Evolutionary conservation across 2,797 vertebrate species (phyloP).

Genomic region (Botia almorhae): DNA sequence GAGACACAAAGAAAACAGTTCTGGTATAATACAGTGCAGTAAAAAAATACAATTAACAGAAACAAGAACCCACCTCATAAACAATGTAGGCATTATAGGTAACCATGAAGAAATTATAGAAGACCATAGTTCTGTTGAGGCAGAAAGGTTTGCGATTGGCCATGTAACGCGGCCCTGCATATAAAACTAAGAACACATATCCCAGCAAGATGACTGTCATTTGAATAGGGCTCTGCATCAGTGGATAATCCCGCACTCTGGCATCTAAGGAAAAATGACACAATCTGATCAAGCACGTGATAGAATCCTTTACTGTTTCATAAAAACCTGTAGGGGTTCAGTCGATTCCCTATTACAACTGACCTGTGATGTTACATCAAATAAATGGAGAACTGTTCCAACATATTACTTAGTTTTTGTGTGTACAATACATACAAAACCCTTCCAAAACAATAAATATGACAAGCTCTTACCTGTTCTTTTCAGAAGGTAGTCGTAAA

Average conservation of each 20-base stretch:
- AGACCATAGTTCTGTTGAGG: conserved; percentile 88
- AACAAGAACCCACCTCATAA: conserved; percentile 84
- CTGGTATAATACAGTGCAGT: background rate
- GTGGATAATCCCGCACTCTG: conserved; percentile 84
- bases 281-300: background rate
- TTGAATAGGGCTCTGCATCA: conserved; percentile 88
- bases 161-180: conserved; percentile 89
- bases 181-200: conserved; percentile 86
- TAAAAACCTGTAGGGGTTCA: background rate
- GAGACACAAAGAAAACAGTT: background rate
- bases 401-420: background rate
- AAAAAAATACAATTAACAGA: background rate
- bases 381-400: background rate
- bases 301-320: background rate
- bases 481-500: conserved; percentile 80
- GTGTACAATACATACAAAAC: too few relatives aligned
- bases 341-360: too few relatives aligned
- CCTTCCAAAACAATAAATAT: background rate
- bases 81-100: conserved; percentile 89
- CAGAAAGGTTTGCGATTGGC: conserved; percentile 89
- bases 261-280: conserved; percentile 77
- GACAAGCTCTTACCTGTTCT: conserved; percentile 78
- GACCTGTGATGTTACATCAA: background rate
- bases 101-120: conserved; percentile 94
- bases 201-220: conserved; percentile 85